A percentile compares a stretch with the other conserved stretches of the same genome.
Conservation (phyloP, 2,797 vertebrate species). For the Danio albolineatus region DNA sequence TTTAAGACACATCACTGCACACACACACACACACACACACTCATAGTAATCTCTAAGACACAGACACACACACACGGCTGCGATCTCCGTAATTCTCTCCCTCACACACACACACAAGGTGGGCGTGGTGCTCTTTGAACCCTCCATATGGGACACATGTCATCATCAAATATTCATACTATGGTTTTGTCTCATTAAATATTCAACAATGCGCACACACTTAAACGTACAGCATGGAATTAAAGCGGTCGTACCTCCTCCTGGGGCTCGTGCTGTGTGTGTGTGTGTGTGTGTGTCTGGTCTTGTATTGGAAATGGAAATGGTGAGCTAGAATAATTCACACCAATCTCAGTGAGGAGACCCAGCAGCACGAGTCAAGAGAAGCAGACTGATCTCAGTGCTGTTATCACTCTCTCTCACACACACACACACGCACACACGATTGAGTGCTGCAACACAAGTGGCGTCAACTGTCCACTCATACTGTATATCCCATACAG, state of each 20-base stretch:
- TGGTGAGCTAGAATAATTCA: conserved; percentile 41
- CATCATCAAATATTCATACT: conserved; percentile 76
- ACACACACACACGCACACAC: conserved; percentile 61
- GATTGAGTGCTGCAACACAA: conserved; percentile 32
- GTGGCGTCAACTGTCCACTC: conserved; percentile 55
- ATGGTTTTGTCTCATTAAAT: conserved; percentile 73
- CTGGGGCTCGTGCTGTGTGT: conserved; percentile 39
- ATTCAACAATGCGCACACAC: conserved; percentile 52
- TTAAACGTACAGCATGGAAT: conserved; percentile 48
- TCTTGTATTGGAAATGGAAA: conserved; percentile 35
- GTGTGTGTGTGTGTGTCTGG: conserved; percentile 24
- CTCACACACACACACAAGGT: conserved; percentile 43
- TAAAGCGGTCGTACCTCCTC: conserved; percentile 30
- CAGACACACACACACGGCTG: conserved; percentile 24
- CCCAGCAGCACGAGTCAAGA: conserved; percentile 69
- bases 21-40: conserved; percentile 52
- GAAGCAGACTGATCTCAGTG: conserved; percentile 72
- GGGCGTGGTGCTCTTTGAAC: conserved; percentile 54
- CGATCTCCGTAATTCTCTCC: conserved; percentile 14
- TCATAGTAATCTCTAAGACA: conserved; percentile 47
- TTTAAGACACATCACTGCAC: conserved; percentile 58
- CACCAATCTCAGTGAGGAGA: conserved; percentile 65
- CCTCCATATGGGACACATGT: conserved; percentile 73
- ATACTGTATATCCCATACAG: conserved; percentile 31
- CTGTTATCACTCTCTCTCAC: conserved; percentile 60